These are phyloP conservation scores for Drosophila ficusphila DNA, from an alignment of 1,140 invertebrate species.

Conservation along the genomic window DNA sequence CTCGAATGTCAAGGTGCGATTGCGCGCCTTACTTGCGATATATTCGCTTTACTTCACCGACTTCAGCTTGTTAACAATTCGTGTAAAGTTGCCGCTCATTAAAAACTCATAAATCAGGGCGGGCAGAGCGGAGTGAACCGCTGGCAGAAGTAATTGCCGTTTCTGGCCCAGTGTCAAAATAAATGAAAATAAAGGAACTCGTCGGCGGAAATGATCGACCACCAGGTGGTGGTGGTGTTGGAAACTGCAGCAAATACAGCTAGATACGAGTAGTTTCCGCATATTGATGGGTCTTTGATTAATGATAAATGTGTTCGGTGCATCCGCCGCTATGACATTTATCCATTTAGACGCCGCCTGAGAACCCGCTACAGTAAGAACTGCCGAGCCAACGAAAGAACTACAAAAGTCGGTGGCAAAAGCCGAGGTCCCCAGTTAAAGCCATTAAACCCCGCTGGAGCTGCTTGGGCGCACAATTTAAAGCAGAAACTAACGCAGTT, in stretches of 20 bases:
- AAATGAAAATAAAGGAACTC: constrained; percentile 44
- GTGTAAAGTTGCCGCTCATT: constrained; percentile 80
- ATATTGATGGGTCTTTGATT: constrained; percentile 74
- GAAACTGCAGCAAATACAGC: constrained; percentile 9
- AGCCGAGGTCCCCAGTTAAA: constrained; percentile 16
- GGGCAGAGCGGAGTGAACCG: constrained; percentile 17
- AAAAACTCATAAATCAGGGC: constrained; percentile 79
- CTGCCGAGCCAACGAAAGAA: not conserved
- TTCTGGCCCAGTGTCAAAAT: constrained; percentile 67
- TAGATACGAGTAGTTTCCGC: constrained; percentile 58
- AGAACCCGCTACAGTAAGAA: constrained; percentile 32
- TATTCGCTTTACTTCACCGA: constrained; percentile 18
- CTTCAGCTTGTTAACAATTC: constrained; percentile 75
- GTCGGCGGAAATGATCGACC: constrained; percentile 66
- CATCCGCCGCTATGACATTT: constrained; percentile 79
- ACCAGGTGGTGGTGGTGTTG: constrained; percentile 46
- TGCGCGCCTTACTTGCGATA: constrained; percentile 33
- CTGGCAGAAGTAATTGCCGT: constrained; percentile 59
- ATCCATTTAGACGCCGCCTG: constrained; percentile 43
- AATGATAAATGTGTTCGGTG: constrained; percentile 69
- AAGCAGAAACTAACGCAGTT: constrained; percentile 79
- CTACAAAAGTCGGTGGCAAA: constrained; percentile 1
- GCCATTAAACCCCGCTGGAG: constrained; percentile 44
- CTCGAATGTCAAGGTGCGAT: constrained; percentile 74
- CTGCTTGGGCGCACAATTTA: constrained; percentile 73